Evolutionary conservation across 2,113 vertebrate genomes (phyloP), one percentile per base, ranked within the genome.

Genomic region (Phasianus colchicus): DNA sequence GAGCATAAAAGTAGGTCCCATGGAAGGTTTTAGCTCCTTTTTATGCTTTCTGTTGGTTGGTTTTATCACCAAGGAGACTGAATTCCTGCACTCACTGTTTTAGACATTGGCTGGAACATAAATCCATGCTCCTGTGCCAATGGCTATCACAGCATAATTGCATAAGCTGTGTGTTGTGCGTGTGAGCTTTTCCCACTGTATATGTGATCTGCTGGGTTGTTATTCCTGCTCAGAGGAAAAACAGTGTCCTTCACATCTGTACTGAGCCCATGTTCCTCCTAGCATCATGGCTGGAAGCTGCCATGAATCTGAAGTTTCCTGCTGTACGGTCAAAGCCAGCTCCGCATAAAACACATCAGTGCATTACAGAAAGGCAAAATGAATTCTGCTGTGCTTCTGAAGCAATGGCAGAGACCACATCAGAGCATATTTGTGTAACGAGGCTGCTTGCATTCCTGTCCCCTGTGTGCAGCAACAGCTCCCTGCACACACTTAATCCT

Each of bases 61-160:
- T 69, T 95, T 80, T 48, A n/a, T 97, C 93, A 86, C 95, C 95
- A 96, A 97, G 96, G 96, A 95, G 91, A 97, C 94, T 0, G 0
- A 92, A 95, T 97, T 94, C 86, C 94, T 84, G 40, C 90, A 88
- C 40, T 89, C 0, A 0, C 89, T 52, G 70, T 52, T 91, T 91
- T 9, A 94, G 75, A 85, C 64, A 4, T 61, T 93, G 0, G 1
- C 83, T 22, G 0, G 91, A 92, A 89, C 70, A 63, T 11, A 90
- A 89, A 92, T 88, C 66, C 85, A 9, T 0, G 5, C 48, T 78
- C n/a, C 76, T 61, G 69, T 91, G 91, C 93, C 94, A 95, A 16
- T 75, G 86, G 89, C 83, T 86, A 84, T 50, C 81, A 6, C 71
- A 11, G 88, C 83, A 47, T 70, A 38, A 70, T 96, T 92, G 66